Evolutionary conservation across 2,888 invertebrate genomes (phyloP).

Genomic region (Conops quadrifasciatus): DNA sequence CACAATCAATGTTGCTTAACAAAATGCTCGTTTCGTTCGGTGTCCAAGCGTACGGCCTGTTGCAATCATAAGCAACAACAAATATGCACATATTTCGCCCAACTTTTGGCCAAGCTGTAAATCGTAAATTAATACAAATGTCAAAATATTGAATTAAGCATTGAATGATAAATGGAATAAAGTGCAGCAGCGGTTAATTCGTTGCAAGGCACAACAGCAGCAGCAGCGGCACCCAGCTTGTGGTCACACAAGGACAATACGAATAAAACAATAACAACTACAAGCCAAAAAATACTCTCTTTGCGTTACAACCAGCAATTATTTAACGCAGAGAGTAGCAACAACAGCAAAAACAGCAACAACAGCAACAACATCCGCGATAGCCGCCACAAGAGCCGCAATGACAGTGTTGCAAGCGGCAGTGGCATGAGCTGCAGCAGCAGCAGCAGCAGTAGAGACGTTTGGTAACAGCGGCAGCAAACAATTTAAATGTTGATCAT

Average conservation of each 20-base stretch:
- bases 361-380: not conserved
- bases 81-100: no score
- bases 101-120: conserved; percentile 23
- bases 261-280: conserved; percentile 27
- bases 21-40: no score
- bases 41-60: no score
- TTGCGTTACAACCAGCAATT: conserved; percentile 15
- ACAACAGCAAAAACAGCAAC: not conserved
- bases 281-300: not conserved
- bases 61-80: no score
- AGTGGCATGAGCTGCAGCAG: conserved; percentile 34
- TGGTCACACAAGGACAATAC: not conserved
- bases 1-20: no score
- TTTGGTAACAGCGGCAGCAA: not conserved
- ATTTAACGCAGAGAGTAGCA: not conserved
- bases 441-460: not conserved
- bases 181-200: conserved; percentile 3
- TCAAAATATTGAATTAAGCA: conserved; percentile 39
- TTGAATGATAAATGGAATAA: not conserved
- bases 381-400: conserved; percentile 7
- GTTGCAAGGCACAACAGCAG: conserved; percentile 21
- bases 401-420: conserved; percentile 28
- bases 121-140: conserved; percentile 44
- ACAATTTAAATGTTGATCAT: conserved; percentile 2
- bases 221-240: conserved; percentile 37